Conservation (phyloP, 2,888 invertebrate species). For the Sylvicola cinctus region DNA sequence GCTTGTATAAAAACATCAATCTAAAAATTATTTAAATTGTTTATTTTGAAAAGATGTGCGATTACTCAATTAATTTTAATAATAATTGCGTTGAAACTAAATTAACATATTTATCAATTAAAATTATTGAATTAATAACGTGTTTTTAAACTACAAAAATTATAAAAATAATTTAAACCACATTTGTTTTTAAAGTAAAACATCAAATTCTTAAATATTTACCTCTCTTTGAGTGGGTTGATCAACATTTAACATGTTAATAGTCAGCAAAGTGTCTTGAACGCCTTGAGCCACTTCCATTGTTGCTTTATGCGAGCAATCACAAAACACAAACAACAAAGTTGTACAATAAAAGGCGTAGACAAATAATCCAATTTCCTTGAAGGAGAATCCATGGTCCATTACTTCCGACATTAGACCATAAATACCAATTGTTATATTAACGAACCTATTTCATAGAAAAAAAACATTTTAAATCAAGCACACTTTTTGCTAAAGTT, state of each 20-base stretch:
- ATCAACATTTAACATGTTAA: conserved; percentile 35
- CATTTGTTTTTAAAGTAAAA: conserved; percentile 1
- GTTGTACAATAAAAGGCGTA: conserved; percentile 38
- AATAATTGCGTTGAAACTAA: neutral
- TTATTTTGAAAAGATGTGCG: no score
- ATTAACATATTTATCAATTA: neutral
- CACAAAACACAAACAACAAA: conserved; percentile 39
- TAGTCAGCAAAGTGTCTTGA: conserved; percentile 35
- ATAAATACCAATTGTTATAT: conserved; percentile 45
- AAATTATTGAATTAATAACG: neutral
- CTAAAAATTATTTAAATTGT: conserved; percentile 22
- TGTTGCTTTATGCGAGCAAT: conserved; percentile 44
- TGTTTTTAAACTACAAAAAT: neutral
- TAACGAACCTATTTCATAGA: conserved; percentile 29
- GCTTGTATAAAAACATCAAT: conserved; percentile 46
- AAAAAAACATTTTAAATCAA: neutral
- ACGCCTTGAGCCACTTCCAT: conserved; percentile 39
- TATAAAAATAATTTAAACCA: conserved; percentile 3
- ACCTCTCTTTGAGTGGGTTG: conserved; percentile 39
- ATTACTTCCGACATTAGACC: conserved; percentile 45
- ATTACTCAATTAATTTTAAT: neutral
- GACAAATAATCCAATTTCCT: conserved; percentile 42
- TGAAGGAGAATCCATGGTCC: conserved; percentile 42
- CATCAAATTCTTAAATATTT: conserved; percentile 4
- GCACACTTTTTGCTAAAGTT: no score